Evolutionary conservation across 2,888 invertebrate species (phyloP).

Genomic region (Diplazon laetatorius): DNA sequence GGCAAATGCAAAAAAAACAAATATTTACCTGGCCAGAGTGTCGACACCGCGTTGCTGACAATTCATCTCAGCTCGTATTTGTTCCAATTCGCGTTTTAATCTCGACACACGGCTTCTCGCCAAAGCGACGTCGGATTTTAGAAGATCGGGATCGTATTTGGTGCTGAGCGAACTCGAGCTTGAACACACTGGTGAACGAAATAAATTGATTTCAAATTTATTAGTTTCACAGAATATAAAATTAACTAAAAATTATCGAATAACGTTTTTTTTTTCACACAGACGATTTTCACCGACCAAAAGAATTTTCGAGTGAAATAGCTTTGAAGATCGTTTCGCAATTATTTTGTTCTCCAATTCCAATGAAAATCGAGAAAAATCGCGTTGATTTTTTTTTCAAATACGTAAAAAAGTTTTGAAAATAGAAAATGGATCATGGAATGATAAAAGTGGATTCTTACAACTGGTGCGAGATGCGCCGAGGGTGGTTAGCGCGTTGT

Average conservation of each 20-base stretch:
- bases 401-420: no score
- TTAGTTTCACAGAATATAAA: not conserved
- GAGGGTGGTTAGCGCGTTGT: slow-evolving; percentile 91
- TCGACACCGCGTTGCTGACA: slow-evolving; percentile 96
- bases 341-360: no score
- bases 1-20: no score
- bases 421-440: no score
- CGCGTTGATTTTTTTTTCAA: no score
- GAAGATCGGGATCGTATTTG: slow-evolving; percentile 96
- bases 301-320: no score
- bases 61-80: slow-evolving; percentile 95
- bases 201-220: slow-evolving; percentile 4
- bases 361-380: no score
- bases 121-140: slow-evolving; percentile 95
- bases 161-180: slow-evolving; percentile 94
- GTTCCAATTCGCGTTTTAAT: slow-evolving; percentile 94
- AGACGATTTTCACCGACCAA: no score
- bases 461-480: slow-evolving; percentile 95
- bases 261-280: no score
- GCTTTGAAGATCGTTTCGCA: no score
- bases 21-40: slow-evolving; percentile 92
- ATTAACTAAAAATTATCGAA: no score
- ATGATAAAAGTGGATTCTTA: slow-evolving; percentile 85
- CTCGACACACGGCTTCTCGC: slow-evolving; percentile 95
- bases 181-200: slow-evolving; percentile 89